These are phyloP conservation scores for Scleropages formosus DNA, from an alignment of 2,797 vertebrate genomes.

Conservation along the genomic window DNA sequence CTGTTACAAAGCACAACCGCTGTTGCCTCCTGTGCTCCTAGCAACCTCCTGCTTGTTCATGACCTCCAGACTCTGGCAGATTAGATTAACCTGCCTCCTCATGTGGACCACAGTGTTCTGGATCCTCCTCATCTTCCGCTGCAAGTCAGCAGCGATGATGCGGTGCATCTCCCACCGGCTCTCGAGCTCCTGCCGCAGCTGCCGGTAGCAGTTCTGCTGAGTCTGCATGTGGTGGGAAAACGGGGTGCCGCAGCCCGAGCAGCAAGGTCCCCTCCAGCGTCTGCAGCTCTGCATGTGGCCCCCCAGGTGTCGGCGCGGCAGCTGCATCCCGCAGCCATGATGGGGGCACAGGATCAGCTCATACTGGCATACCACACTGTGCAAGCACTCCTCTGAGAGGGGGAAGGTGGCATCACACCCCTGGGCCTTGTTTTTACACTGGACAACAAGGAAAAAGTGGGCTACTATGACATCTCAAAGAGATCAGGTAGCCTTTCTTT, in stretches of 20 bases:
- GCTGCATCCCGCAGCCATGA: slow-evolving; percentile 67
- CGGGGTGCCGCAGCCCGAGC: slow-evolving; percentile 70
- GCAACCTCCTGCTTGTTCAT: slow-evolving; percentile 58
- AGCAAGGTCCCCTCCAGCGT: slow-evolving; percentile 66
- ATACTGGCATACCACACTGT: slow-evolving; percentile 69
- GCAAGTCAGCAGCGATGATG: slow-evolving; percentile 58
- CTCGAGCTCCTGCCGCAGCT: slow-evolving; percentile 68
- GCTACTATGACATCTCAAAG: neutral
- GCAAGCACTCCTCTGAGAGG: slow-evolving; percentile 69
- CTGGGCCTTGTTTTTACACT: slow-evolving; percentile 77
- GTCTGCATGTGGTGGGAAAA: slow-evolving; percentile 61
- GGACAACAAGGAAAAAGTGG: slow-evolving; percentile 17
- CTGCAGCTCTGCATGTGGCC: slow-evolving; percentile 68
- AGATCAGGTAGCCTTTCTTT: too few species aligned
- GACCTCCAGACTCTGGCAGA: slow-evolving; percentile 71
- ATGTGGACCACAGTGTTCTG: slow-evolving; percentile 70
- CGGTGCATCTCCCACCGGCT: slow-evolving; percentile 63
- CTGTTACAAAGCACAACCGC: too few species aligned
- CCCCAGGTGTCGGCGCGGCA: slow-evolving; percentile 68
- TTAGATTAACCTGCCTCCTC: slow-evolving; percentile 69
- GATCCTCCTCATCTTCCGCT: slow-evolving; percentile 70
- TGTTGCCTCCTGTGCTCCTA: slow-evolving; percentile 48
- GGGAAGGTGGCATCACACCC: slow-evolving; percentile 72
- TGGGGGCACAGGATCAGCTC: slow-evolving; percentile 70
- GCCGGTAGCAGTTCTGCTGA: slow-evolving; percentile 74